Evolutionary conservation across 2,888 invertebrate species (phyloP), one percentile per base, ranked within the genome.

Genomic region (Rhimphoctona megacephalus): DNA sequence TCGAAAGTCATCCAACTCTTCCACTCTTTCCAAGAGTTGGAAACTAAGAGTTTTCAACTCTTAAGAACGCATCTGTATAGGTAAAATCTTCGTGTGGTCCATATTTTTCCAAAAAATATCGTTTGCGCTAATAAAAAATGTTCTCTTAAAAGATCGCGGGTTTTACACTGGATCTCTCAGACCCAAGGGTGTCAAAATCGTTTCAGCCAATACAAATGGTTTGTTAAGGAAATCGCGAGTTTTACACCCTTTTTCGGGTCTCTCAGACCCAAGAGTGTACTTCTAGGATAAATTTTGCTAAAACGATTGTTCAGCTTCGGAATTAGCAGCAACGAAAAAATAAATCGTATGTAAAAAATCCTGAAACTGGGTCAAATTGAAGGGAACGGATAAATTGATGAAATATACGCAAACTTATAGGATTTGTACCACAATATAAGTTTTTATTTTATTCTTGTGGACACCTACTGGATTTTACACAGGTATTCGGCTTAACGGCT

Each of bases 401-500:
- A 76, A 49, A 57, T 8, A 74, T 39, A 43, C 54, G 9, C 67
- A 36, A 46, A 85, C 80, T 74, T 88, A 52, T 92, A 90, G 93
- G 91, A 93, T 93, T 93, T 92, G 93, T 94, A 94, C 94, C 94
- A 94, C 93, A 94, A 94, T 94, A 94, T 94, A 94, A 93, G 93
- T 92, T 94, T 94, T 94, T 93, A 93, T 93, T 94, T 93, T 92
- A 93, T 92, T 94, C 92, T 94, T 94, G 94, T 94, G 93, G 94
- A 94, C 94, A 94, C 93, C 93, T 94, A 94, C 94, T 94, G 93
- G 93, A 93, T 94, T 94, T 94, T 94, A 94, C 94, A 94, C 93
- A 94, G 93, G 93, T 94, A 94, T 93, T 94, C 93, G 57, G 91
- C 94, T 94, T 94, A 94, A 90, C 87, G 89, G 89, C 93, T 94